Evolutionary conservation across 2,888 invertebrate species (phyloP).

Genomic region (Tetragonisca angustula): DNA sequence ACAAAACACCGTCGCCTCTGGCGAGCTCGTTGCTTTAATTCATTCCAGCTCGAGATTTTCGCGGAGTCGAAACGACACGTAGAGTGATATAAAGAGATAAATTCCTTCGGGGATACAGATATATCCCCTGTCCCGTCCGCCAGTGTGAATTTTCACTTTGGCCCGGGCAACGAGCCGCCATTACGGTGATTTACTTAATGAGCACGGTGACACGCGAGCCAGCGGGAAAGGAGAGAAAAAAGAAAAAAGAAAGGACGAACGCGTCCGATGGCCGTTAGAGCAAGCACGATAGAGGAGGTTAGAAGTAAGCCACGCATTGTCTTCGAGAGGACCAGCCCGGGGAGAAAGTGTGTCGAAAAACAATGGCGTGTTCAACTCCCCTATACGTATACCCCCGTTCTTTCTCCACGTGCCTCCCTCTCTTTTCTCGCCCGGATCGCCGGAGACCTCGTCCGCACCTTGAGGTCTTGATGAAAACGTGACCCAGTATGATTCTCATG

Average conservation of each 20-base stretch:
- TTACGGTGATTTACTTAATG: conserved; percentile 72
- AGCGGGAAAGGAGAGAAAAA: not conserved
- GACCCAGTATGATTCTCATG: conserved; percentile 71
- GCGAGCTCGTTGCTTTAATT: conserved; percentile 56
- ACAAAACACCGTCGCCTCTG: not conserved
- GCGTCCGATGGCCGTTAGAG: conserved; percentile 25
- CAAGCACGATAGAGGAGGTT: conserved; percentile 54
- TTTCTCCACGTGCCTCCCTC: conserved; percentile 18
- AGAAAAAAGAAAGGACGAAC: conserved; percentile 26
- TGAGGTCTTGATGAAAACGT: conserved; percentile 76
- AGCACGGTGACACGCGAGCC: conserved; percentile 41
- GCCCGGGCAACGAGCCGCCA: conserved; percentile 51
- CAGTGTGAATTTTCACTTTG: conserved; percentile 69
- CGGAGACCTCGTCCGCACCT: conserved; percentile 38
- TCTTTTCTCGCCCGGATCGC: conserved; percentile 26
- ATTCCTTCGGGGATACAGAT: conserved; percentile 41
- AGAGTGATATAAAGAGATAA: conserved; percentile 23
- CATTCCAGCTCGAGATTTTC: conserved; percentile 62
- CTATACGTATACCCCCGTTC: conserved; percentile 20
- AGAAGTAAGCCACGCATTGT: conserved; percentile 68
- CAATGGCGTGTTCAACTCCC: conserved; percentile 63
- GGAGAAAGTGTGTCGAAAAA: conserved; percentile 73
- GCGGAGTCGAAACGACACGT: conserved; percentile 37
- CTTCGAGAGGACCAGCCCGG: conserved; percentile 40
- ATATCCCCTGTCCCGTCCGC: conserved; percentile 44